These are phyloP conservation scores for Alligator mississippiensis DNA, from an alignment of 2,113 vertebrate species.

Conservation along the genomic window DNA sequence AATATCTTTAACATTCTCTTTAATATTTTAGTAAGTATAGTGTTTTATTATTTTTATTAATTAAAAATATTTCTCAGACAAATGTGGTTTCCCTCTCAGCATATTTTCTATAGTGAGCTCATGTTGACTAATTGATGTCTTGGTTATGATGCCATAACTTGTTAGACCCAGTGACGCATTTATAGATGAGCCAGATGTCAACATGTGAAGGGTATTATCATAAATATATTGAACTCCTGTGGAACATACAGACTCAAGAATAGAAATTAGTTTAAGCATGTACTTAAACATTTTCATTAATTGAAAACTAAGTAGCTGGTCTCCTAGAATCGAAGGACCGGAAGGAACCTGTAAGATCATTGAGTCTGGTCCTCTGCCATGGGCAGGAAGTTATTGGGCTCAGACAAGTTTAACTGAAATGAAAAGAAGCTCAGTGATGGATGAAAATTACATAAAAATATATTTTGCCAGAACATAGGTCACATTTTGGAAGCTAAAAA, in stretches of 20 bases:
- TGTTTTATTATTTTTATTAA: background rate
- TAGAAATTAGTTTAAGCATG: background rate
- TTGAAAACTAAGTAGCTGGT: background rate
- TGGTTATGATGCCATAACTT: background rate
- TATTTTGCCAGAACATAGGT: background rate
- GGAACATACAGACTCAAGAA: background rate
- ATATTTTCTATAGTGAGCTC: background rate
- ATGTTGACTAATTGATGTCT: background rate
- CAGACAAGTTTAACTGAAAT: no score
- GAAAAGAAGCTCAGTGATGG: background rate
- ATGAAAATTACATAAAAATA: slow-evolving; percentile 10
- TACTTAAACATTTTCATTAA: background rate
- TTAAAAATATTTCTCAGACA: background rate
- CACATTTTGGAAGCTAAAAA: background rate
- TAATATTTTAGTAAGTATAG: background rate
- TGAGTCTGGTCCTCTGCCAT: no score
- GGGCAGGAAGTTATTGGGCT: no score
- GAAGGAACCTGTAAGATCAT: no score
- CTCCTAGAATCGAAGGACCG: no score
- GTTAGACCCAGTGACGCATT: background rate
- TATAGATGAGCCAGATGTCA: background rate
- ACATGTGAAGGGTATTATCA: background rate
- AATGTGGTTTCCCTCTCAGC: background rate
- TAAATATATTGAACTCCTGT: fast-evolving
- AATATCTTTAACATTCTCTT: background rate